Conservation (phyloP, 2,888 invertebrate species). For the Neria commutata region DNA sequence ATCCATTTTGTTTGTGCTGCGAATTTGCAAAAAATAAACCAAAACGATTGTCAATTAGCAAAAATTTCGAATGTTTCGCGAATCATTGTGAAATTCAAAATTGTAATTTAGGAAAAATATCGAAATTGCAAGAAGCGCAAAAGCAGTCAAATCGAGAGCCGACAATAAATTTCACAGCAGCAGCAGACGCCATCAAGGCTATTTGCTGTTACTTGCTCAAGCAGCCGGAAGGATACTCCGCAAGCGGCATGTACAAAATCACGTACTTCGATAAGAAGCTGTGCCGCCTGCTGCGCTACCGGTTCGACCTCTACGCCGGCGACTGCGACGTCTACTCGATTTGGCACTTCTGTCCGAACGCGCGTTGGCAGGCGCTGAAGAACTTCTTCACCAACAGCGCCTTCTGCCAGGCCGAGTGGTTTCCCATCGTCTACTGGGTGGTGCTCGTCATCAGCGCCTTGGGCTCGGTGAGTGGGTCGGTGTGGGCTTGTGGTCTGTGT, state of each 20-base stretch:
- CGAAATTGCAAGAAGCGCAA: background rate
- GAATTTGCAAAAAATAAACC: too few relatives aligned
- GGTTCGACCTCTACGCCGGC: conserved; percentile 30
- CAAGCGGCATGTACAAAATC: conserved; percentile 38
- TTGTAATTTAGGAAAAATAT: too few relatives aligned
- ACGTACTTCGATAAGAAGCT: conserved; percentile 37
- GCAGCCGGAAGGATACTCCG: too few relatives aligned
- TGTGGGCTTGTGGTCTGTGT: too few relatives aligned
- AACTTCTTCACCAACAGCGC: conserved; percentile 25
- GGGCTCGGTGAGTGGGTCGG: conserved; percentile 40
- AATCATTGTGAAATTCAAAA: too few relatives aligned
- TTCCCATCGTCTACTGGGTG: conserved; percentile 45
- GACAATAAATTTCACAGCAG: background rate
- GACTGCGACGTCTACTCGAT: conserved; percentile 40
- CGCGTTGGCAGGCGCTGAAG: conserved; percentile 31
- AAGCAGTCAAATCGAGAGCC: background rate
- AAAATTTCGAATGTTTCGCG: too few relatives aligned
- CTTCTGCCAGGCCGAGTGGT: conserved; percentile 38
- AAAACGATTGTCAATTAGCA: too few relatives aligned
- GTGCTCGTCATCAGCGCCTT: conserved; percentile 35
- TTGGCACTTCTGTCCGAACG: conserved; percentile 38
- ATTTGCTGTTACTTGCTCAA: background rate
- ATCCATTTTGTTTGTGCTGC: too few relatives aligned
- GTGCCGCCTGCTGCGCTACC: conserved; percentile 31
- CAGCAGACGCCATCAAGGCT: background rate